phyloP scores from a whole-genome alignment of 1,140 invertebrate genomes.

The Scaptomyza montana region DNA sequence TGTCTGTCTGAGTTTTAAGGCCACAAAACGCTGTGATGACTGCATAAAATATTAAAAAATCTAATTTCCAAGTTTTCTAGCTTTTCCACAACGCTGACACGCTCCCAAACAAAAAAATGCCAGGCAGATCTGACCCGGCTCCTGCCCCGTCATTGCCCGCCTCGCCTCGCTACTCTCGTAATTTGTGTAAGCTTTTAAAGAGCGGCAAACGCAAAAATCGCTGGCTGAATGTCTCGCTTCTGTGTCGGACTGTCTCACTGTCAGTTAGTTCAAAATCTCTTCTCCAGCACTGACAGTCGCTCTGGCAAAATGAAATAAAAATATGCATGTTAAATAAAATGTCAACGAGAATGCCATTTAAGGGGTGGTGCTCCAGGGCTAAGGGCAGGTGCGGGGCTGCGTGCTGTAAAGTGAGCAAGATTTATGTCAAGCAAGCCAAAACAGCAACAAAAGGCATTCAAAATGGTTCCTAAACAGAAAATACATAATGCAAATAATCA shows the following conservation, averaged over 20 bases:
- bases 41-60: slow-evolving; percentile 78
- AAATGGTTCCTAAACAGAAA: slow-evolving; percentile 38
- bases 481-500: slow-evolving; percentile 34
- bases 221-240: slow-evolving; percentile 56
- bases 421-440: slow-evolving; percentile 71
- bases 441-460: slow-evolving; percentile 55
- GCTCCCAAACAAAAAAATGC: slow-evolving; percentile 14
- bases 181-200: slow-evolving; percentile 76
- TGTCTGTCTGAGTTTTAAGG: slow-evolving; percentile 50
- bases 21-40: slow-evolving; percentile 66
- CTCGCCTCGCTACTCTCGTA: slow-evolving; percentile 43
- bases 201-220: slow-evolving; percentile 70
- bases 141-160: not conserved
- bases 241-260: slow-evolving; percentile 34
- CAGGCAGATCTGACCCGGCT: not conserved
- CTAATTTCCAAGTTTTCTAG: slow-evolving; percentile 70
- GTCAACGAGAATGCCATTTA: slow-evolving; percentile 71
- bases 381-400: slow-evolving; percentile 1
- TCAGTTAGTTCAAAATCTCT: slow-evolving; percentile 61
- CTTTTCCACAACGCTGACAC: slow-evolving; percentile 39
- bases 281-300: slow-evolving; percentile 57
- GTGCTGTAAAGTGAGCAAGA: slow-evolving; percentile 68
- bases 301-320: slow-evolving; percentile 67
- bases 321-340: slow-evolving; percentile 68
- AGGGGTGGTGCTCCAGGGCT: slow-evolving; percentile 9